Base-by-base conservation (phyloP, 2,113 vertebrate genomes). In the Martes martes region DNA sequence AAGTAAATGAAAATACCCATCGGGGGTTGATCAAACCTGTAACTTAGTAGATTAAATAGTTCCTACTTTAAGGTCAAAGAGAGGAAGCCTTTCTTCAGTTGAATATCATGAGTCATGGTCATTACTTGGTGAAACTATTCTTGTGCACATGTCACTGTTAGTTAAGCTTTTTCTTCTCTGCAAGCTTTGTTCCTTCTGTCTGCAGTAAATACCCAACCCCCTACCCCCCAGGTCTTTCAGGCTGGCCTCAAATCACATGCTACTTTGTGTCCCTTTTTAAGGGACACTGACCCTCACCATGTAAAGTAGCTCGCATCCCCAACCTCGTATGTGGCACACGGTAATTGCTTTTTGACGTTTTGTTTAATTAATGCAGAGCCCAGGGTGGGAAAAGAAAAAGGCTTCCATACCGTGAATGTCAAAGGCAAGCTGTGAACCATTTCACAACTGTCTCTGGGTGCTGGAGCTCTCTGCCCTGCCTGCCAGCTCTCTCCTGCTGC, bases 21-120 rank as follows among this genome's bases (percentile, higher is more conserved):
- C 26, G 74, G 55, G 28, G 23, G 14, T 26, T 65, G 39, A 57
- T 71, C 73, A 89, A 69, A 47, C 31, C 69, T 61, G 14, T 65
- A 67, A 55, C 7, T 55, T 52, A 73, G 67, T 36, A 55, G n/a
- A 50, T 39, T 59, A 81, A 73, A 89, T 47, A 50, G 39, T 69
- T 89, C 13, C 39, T 5, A 26, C 71, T 93, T 39, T 79, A 79
- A 95, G 55, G 61, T 81, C 67, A 86, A 71, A 93, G 63, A 93
- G 39, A 91, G 23, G 19, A 76, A 42, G 39, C 18, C 33, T 74
- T 50, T 85, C 78, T 59, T 91, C n/a, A 9, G 63, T 81, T 69
- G 65, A 82, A 47, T 61, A 71, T 39, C 73, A 39, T 55, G 18
- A 57, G 21, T 55, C 19, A 18, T 10, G 2, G n/a, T 9, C 24